Base-by-base conservation (phyloP, 2,113 vertebrate species). In the Oreochromis niloticus region DNA sequence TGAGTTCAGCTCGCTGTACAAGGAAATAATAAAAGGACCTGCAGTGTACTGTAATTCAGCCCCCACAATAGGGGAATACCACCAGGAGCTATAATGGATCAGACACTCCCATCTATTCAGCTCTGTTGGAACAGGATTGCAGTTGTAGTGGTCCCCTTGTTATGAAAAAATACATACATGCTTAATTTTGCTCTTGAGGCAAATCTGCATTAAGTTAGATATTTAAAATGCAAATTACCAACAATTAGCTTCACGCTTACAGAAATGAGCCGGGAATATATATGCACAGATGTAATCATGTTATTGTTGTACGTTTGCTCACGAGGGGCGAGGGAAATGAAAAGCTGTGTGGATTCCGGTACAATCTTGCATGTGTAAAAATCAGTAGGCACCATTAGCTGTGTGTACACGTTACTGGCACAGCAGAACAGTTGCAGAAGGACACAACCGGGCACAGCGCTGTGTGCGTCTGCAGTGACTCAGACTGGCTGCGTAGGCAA, bases 401-500 rank as follows among this genome's bases (percentile, higher is more conserved):
- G 57, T 46, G 80, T 4, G 9, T 61, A 43, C 19, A 52, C 14
- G 11, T 36, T 59, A 63, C n/a, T 34, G 32, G n/a, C 24, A 34
- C 10, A 87, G 22, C 19, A 85, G 59, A 84, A 43, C 19, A 55
- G 32, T 22, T 59, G n/a, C 41, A 78, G 41, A 57, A 66, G 81
- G 85, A 83, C 83, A 73, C n/a, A 43, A n/a, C 66, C 52, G 8
- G 63, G 88, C 57, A 52, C 80, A 87, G 14, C 13, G 50, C 22
- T 17, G 41, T 59, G 48, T 80, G 68, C 22, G 81, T 54, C 57
- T 73, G 46, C 57, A 8, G 86, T 89, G 88, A 91, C 83, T 92
- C 85, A 90, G 84, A 89, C 80, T 59, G 82, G 55, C 66, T 87
- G 90, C n/a, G 89, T 91, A 87, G 91, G 90, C 84, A 88, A 85